Evolutionary conservation across 2,888 invertebrate species (phyloP), one percentile per base, ranked within the genome.

Genomic region (Gonocerus acuteangulatus): DNA sequence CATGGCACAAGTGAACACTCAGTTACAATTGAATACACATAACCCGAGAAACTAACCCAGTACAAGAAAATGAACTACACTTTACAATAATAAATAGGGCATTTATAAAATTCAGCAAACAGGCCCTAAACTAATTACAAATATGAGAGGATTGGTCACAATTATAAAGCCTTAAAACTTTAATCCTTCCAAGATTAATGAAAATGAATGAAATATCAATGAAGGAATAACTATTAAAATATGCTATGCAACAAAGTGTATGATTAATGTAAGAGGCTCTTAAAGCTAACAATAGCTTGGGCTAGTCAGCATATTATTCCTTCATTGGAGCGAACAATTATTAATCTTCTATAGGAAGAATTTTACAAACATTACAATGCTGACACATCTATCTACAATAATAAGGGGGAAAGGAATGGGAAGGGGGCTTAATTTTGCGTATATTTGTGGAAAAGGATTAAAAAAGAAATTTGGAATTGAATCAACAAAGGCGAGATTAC

Each of bases 71-170:
- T 34, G 15, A 22, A n/a, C 54, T 54, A 54, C 54, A 54, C 36
- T 21, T 54, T 54, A 54, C 54, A 54, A 54, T 39, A n/a, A 42
- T 54, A 51, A 1, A 16, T 23, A 22, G 54, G 54, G 54, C 54
- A 42, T 34, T 34, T 13, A 51, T 15, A 34, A 39, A 42, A 21
- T 21, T 36, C 39, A 42, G 18, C n/a, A 39, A 21, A 15, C 21
- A 16, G 21, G 54, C 54, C 54, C 54, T 42, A 22, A 22, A 42
- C 21, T 39, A 54, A 54, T 22, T 42, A 54, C 39, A 47, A 27
- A 57, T 21, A 44, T 22, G 16, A 57, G 16, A 47, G 57, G 44
- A 57, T n/a, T 27, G 57, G 57, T 57, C 57, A 57, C 57, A 57
- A 57, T 56, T 15, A 57, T 16, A 15, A 27, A 45, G 16, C n/a